Conservation (phyloP, 2,797 vertebrate species). For the Crotalus adamanteus region DNA sequence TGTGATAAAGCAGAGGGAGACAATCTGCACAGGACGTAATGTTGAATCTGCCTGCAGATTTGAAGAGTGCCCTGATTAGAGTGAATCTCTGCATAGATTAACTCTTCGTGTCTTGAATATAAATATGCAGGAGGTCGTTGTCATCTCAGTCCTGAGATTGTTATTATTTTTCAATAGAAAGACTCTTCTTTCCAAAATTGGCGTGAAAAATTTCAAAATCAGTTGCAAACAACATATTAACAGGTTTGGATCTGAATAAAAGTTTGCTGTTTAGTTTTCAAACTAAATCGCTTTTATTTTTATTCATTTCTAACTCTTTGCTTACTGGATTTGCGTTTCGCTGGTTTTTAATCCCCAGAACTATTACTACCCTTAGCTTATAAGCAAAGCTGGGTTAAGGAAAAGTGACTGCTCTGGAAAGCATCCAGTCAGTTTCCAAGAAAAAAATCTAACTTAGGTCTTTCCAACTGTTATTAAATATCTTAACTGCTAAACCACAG, state of each 20-base stretch:
- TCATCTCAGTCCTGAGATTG: not conserved
- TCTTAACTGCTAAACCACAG: not conserved
- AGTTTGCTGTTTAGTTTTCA: not conserved
- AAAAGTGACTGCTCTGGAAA: not conserved
- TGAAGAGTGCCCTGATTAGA: not conserved
- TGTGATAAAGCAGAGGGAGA: not conserved
- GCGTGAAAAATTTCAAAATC: not conserved
- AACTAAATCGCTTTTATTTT: not conserved
- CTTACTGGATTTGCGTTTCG: not conserved
- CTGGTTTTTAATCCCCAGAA: not conserved
- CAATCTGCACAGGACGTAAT: not conserved
- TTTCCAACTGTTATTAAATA: not conserved
- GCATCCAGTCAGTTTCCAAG: not conserved
- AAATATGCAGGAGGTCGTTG: not conserved
- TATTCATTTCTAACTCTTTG: not conserved
- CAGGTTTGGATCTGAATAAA: not conserved
- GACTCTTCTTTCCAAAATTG: not conserved
- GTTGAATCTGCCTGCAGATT: not conserved
- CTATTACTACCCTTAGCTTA: not conserved
- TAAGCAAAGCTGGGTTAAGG: not conserved
- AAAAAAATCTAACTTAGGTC: not conserved
- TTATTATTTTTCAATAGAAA: not conserved
- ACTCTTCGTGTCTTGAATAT: not conserved
- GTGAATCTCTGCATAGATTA: not conserved
- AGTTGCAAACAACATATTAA: not conserved